A percentile compares a stretch with the other conserved stretches of the same genome.
Conservation (phyloP, 2,888 invertebrate species). For the Blastobasis adustella region DNA sequence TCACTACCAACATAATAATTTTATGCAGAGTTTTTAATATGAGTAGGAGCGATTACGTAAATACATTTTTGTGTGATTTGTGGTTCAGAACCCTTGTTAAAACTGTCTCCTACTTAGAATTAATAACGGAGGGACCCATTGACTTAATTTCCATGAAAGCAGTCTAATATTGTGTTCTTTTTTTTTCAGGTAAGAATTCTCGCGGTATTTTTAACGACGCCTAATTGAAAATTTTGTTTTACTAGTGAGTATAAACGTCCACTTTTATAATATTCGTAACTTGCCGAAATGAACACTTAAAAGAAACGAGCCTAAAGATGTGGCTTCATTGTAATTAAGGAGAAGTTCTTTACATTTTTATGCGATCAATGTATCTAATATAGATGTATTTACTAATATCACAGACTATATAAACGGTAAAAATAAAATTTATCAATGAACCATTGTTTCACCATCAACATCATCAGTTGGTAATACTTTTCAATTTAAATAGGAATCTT, state of each 20-base stretch:
- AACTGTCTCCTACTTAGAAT: too few species aligned
- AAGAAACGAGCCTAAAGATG: neutral
- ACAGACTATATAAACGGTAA: too few species aligned
- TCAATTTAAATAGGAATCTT: neutral
- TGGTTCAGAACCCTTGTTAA: too few species aligned
- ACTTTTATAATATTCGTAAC: conserved; percentile 2
- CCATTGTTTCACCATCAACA: too few species aligned
- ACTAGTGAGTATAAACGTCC: neutral
- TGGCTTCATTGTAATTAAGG: too few species aligned
- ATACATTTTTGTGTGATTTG: too few species aligned
- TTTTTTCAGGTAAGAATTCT: conserved; percentile 2
- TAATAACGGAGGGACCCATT: neutral
- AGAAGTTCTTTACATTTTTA: too few species aligned
- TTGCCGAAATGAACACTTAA: conserved; percentile 2
- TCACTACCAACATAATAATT: neutral
- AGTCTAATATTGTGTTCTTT: neutral
- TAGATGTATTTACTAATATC: too few species aligned
- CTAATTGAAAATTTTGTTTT: neutral
- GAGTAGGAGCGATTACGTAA: too few species aligned
- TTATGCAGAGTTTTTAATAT: neutral
- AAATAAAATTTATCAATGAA: too few species aligned
- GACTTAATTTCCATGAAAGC: neutral
- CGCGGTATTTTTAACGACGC: neutral
- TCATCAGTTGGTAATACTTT: too few species aligned
- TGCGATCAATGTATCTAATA: too few species aligned